phyloP scores from a whole-genome alignment of 2,888 invertebrate genomes.

The Carcina quercana region DNA sequence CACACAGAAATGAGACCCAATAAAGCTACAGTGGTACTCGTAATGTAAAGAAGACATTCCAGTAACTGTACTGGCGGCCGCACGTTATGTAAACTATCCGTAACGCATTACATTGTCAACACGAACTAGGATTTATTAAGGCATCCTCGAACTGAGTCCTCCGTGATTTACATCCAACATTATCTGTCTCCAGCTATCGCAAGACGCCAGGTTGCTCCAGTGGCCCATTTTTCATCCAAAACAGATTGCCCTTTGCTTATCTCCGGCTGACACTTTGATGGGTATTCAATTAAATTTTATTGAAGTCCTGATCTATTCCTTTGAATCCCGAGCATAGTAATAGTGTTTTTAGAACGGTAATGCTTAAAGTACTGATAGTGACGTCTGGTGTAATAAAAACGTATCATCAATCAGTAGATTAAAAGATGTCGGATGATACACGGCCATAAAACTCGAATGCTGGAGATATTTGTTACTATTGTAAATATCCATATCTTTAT shows the following conservation, averaged over 20 bases:
- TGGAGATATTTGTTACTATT: no score
- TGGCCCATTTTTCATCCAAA: slow-evolving; percentile 12
- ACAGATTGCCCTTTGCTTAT: slow-evolving; percentile 34
- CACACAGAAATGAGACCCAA: no score
- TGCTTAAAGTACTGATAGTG: slow-evolving; percentile 14
- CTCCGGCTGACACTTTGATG: slow-evolving; percentile 31
- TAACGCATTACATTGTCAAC: slow-evolving; percentile 5
- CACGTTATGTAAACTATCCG: background rate
- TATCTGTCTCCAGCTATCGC: slow-evolving; percentile 7
- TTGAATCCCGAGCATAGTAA: slow-evolving; percentile 15
- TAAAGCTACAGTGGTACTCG: no score
- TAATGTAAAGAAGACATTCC: no score
- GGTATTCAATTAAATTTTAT: slow-evolving; percentile 37
- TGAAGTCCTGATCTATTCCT: slow-evolving; percentile 29
- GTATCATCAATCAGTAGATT: slow-evolving; percentile 32
- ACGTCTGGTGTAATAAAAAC: slow-evolving; percentile 32
- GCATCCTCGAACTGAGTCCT: slow-evolving; percentile 1
- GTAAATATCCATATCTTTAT: no score
- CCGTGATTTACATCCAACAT: slow-evolving; percentile 12
- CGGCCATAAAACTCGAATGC: no score
- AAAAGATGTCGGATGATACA: no score
- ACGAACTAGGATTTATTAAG: slow-evolving; percentile 9
- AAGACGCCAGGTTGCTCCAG: slow-evolving; percentile 7
- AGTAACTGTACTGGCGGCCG: no score
- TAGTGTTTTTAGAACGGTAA: slow-evolving; percentile 9